Conservation (phyloP, 2,797 vertebrate species). For the Rhinella marina region DNA sequence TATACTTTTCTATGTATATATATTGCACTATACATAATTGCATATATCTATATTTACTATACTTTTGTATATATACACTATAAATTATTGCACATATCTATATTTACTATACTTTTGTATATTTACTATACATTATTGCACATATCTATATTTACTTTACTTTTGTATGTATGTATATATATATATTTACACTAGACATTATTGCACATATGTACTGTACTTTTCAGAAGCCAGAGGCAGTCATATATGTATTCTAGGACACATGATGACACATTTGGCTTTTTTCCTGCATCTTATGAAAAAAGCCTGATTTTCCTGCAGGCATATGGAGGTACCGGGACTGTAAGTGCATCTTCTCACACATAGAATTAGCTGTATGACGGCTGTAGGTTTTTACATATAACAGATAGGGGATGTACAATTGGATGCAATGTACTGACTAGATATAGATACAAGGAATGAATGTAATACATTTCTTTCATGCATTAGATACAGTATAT, state of each 20-base stretch:
- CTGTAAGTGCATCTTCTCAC: not conserved
- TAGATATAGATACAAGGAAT: not conserved
- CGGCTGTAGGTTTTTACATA: not conserved
- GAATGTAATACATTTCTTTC: not conserved
- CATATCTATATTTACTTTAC: no score
- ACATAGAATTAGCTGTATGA: not conserved
- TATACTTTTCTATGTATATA: no score
- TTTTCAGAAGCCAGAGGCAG: not conserved
- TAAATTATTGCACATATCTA: no score
- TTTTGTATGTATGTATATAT: no score
- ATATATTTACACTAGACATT: not conserved
- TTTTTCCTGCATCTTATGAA: not conserved
- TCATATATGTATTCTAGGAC: not conserved
- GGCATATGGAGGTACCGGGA: not conserved
- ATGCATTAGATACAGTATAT: not conserved
- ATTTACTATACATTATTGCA: no score
- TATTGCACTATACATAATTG: no score
- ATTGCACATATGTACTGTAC: not conserved
- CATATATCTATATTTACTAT: no score
- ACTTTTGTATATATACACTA: no score
- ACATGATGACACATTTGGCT: not conserved
- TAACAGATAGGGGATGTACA: not conserved
- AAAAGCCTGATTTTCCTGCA: no score
- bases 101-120: no score
- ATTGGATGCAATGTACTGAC: not conserved